Conservation (phyloP, 2,113 vertebrate genomes). For the Psittacula cyanocephala region DNA sequence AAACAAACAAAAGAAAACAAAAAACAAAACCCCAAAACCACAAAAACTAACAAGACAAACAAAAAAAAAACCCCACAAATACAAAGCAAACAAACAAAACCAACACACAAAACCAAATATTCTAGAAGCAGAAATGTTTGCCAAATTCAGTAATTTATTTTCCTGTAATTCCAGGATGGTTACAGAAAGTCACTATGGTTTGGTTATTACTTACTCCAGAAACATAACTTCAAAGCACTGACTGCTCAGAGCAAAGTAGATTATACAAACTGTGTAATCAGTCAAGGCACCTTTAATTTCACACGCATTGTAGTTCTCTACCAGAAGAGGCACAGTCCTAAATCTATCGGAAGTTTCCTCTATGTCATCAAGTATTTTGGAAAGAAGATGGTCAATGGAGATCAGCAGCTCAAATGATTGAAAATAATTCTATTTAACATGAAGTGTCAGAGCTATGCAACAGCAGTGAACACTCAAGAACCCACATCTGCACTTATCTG, state of each 20-base stretch:
- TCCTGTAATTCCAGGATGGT: neutral
- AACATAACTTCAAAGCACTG: neutral
- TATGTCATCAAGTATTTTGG: neutral
- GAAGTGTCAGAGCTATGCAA: neutral
- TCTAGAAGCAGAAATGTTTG: neutral
- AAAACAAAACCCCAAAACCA: neutral
- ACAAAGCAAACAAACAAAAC: neutral
- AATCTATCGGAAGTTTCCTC: neutral
- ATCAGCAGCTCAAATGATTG: neutral
- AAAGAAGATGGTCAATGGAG: rapidly evolving
- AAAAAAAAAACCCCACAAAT: neutral
- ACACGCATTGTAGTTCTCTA: neutral
- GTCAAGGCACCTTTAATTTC: neutral
- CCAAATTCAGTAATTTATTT: neutral
- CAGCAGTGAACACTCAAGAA: neutral
- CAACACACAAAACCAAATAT: neutral
- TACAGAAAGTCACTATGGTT: neutral
- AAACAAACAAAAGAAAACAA: no score
- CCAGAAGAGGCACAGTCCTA: neutral
- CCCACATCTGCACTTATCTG: rapidly evolving
- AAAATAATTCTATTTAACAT: neutral
- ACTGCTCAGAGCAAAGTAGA: neutral
- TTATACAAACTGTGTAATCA: neutral
- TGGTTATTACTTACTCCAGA: neutral
- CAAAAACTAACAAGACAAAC: neutral